Evolutionary conservation across 2,888 invertebrate species (phyloP), one percentile per base, ranked within the genome.

Genomic region (Himalopsyche japonica): DNA sequence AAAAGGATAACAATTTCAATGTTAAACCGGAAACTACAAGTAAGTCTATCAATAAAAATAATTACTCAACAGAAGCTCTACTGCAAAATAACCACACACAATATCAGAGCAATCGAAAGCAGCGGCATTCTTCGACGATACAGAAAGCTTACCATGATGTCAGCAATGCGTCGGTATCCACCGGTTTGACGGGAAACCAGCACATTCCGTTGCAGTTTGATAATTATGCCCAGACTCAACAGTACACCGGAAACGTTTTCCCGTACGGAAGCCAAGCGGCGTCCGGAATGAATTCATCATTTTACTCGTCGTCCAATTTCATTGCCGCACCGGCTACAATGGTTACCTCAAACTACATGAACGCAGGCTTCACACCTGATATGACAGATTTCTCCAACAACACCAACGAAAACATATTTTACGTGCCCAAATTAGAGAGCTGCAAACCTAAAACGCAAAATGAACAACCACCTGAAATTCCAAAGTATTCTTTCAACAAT

Each of bases 1-100:
- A 48, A 3, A 83, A 83, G 30, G 80, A 83, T 20, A 37, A n/a
- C 15, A 32, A 80, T 49, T 83, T 34, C 24, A 78, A 80, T 80
- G 76, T 48, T 30, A 85, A 85, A 47, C n/a, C 37, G n/a, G 77
- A 81, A 43, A 78, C 76, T 8, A 76, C 64, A 24, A 85, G 79
- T 70, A 85, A 82, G 30, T 30, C 70, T 47, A n/a, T 79, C 5
- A 64, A 85, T 76, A 85, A 82, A 78, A 86, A 86, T 34, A 86
- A 82, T 64, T 87, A 87, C 48, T 87, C 87, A 3, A 85, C 87
- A 7, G 87, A 87, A 84, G 83, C 87, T n/a, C 57, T 87, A 20
- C 32, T 87, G 34, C 87, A 87, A 47, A 81, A 84, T 76, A 84
- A 76, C 24, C 80, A 83, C 78, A 37, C 79, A 1, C 79, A 86